Evolutionary conservation across 2,888 invertebrate genomes (phyloP), one percentile per base, ranked within the genome.

Genomic region (Seladonia tumulorum): DNA sequence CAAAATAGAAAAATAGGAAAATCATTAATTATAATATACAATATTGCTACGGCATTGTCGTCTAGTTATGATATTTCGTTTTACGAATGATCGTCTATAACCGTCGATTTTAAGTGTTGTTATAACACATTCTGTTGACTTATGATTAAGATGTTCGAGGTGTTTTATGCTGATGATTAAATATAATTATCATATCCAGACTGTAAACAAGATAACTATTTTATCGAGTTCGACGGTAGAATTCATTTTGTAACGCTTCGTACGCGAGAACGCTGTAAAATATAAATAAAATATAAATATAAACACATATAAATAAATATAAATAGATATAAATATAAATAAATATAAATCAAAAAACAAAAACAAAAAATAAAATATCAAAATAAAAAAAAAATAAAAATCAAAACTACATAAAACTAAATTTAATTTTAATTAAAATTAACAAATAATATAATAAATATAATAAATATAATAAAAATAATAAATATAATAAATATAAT

Each of bases 1-100:
- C 14, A 42, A 35, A n/a, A 39, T 42, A 70, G 68, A 70, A 39
- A 70, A 70, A 70, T 70, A 70, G 63, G 66, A 76, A 66, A 35
- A 45, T 47, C 18, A 66, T 35, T 25, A 25, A 25, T 63, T 29
- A 29, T 63, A 25, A 25, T 60, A 29, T n/a, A n/a, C n/a, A 2
- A 10, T 57, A 57, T 63, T 5, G 29, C 16, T 63, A 29, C 2
- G 29, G 16, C 29, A 29, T 29, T 63, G 63, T 63, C 5, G 29
- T 63, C 2, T 29, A 63, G 10, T 63, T 63, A 29, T 2, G 29
- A 16, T 63, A 29, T 5, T 63, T 16, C 14, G 14, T 29, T 63
- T 63, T 63, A 29, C 25, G 16, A 16, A 63, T 25, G 14, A 60
- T 60, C 14, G 1, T 60, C 25, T 60, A 60, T 5, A 60, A n/a